Evolutionary conservation across 2,113 vertebrate species (phyloP), one percentile per base, ranked within the genome.

Genomic region (Apistogramma diplotaenia): DNA sequence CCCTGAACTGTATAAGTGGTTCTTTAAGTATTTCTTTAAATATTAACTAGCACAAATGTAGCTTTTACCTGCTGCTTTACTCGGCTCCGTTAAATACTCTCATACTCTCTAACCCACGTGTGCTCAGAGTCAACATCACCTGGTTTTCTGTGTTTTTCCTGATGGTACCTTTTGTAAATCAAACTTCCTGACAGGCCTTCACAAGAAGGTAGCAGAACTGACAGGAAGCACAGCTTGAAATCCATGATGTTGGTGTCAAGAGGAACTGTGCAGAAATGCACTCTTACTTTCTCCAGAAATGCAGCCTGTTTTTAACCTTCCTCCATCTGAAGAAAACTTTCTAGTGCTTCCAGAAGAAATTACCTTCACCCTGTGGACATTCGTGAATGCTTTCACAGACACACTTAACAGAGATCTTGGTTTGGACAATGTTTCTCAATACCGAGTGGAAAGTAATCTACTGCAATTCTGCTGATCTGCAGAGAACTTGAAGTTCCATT

Each of bases 81-180:
- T 70, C 27, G 10, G 3, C 62, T 12, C 5, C 0, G 49, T 49
- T 25, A 73, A 82, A 77, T n/a, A 60, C 49, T 59, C 65, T 53
- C 6, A 77, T 25, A 60, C 55, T 59, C 59, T 60, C 1, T 77
- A 73, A 84, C 23, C 58, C 4, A 6, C 18, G 62, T 79, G 67
- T 74, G 15, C n/a, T 60, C 1, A 51, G 74, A 79, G 83, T 86
- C 87, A 81, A 4, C 61, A 59, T 76, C 70, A 86, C 77, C 70
- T 86, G 76, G 75, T 51, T 71, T 62, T 74, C 53, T 51, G 54
- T 72, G 61, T 85, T 86, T 88, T 58, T 82, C 57, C 60, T 90
- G 91, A 93, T 91, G 79, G 83, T 59, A 87, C 87, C 85, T 93
- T 93, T 89, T 85, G 83, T 91, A 84, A 84, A 76, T 87, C 87